Conservation (phyloP, 1,140 invertebrate species). For the Drosophila truncata region DNA sequence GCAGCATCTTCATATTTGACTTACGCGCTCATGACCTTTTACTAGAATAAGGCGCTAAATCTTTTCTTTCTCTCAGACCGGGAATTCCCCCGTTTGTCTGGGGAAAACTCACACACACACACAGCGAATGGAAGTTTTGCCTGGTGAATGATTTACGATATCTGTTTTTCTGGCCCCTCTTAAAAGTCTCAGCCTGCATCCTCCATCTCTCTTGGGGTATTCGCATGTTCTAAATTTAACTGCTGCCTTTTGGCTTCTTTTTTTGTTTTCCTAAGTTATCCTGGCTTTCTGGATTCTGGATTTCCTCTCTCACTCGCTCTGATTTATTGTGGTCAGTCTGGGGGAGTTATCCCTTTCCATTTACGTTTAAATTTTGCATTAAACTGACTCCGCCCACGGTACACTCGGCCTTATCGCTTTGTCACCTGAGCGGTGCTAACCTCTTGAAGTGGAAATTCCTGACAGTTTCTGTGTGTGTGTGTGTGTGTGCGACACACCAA, state of each 20-base stretch:
- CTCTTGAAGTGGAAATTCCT: conserved; percentile 24
- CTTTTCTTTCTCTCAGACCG: conserved; percentile 29
- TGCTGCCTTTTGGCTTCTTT: background rate
- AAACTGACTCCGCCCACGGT: background rate
- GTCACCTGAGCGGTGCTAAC: conserved; percentile 20
- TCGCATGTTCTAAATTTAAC: conserved; percentile 4
- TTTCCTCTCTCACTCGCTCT: conserved; percentile 10
- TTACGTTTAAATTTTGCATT: conserved; percentile 5
- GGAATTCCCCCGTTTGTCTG: conserved; percentile 44
- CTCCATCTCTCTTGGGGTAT: conserved; percentile 5
- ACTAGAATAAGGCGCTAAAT: conserved; percentile 36
- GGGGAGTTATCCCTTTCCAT: background rate
- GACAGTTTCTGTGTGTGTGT: conserved; percentile 26
- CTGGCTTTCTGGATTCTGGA: conserved; percentile 13
- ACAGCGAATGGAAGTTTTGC: conserved; percentile 24
- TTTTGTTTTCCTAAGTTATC: conserved; percentile 4
- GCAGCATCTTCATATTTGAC: conserved; percentile 38
- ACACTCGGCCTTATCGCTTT: conserved; percentile 15
- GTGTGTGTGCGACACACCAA: conserved; percentile 18
- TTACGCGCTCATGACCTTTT: conserved; percentile 47
- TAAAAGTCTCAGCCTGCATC: conserved; percentile 13
- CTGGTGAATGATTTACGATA: conserved; percentile 47
- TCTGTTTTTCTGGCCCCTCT: conserved; percentile 31
- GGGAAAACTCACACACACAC: conserved; percentile 3
- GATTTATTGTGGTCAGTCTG: conserved; percentile 14